Evolutionary conservation across 2,888 invertebrate species (phyloP).

Genomic region (Brassicogethes aeneus): DNA sequence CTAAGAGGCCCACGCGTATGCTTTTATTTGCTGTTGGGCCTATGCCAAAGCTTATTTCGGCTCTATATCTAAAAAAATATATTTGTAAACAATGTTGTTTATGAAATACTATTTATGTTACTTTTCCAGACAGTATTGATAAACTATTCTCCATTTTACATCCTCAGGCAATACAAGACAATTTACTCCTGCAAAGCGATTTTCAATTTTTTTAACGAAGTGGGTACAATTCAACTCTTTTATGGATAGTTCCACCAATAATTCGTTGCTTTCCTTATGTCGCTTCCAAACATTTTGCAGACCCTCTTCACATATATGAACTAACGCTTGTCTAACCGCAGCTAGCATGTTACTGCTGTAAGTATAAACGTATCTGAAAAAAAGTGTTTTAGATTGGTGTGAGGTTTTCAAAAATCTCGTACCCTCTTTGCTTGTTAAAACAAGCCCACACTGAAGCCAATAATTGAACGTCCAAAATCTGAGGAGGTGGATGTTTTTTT

Average conservation of each 20-base stretch:
- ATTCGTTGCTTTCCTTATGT: conserved; percentile 52
- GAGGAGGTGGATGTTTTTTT: conserved; percentile 46
- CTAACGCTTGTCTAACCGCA: conserved; percentile 66
- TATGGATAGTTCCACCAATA: conserved; percentile 54
- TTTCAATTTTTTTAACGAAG: conserved; percentile 53
- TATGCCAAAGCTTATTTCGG: conserved; percentile 76
- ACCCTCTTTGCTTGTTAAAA: conserved; percentile 6
- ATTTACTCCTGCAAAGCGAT: conserved; percentile 57
- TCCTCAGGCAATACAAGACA: conserved; percentile 53
- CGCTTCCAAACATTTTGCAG: conserved; percentile 56
- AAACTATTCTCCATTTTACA: conserved; percentile 45
- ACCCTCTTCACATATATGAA: conserved; percentile 60
- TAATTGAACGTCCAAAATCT: conserved; percentile 55
- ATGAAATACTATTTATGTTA: too few species aligned
- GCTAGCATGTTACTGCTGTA: conserved; percentile 65
- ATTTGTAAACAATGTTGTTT: too few species aligned
- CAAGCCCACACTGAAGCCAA: conserved; percentile 53
- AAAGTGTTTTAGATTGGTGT: too few species aligned
- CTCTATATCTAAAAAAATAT: conserved; percentile 44
- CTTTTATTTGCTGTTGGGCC: conserved; percentile 74
- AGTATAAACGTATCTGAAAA: conserved; percentile 76
- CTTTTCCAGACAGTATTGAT: conserved; percentile 18
- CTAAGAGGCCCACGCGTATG: conserved; percentile 81
- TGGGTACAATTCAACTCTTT: conserved; percentile 55
- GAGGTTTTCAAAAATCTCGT: too few species aligned